phyloP scores from a whole-genome alignment of 2,888 invertebrate genomes.

The Idaea straminata region DNA sequence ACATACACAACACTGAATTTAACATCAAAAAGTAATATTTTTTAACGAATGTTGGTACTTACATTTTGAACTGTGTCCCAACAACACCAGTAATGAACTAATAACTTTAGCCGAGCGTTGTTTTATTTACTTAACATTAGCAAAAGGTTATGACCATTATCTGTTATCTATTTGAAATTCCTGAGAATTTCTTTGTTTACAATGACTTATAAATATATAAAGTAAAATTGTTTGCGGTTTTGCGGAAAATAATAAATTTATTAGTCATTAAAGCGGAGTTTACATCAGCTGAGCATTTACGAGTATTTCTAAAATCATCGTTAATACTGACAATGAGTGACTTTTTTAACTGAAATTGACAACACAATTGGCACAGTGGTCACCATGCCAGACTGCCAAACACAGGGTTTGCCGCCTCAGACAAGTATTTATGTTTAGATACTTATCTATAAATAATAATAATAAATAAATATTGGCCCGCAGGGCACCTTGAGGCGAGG shows the following conservation, averaged over 20 bases:
- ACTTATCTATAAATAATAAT: too few relatives aligned
- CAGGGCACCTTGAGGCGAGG: too few relatives aligned
- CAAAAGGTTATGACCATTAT: slow-evolving; percentile 33
- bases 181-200: slow-evolving; percentile 17
- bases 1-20: too few relatives aligned
- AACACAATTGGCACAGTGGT: too few relatives aligned
- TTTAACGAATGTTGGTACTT: slow-evolving; percentile 13
- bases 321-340: too few relatives aligned
- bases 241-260: not conserved
- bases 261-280: not conserved
- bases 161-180: slow-evolving; percentile 23
- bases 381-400: too few relatives aligned
- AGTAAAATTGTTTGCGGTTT: not conserved
- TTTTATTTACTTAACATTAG: slow-evolving; percentile 21
- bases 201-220: not conserved
- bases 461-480: too few relatives aligned
- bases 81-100: slow-evolving; percentile 25
- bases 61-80: slow-evolving; percentile 16
- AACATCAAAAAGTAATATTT: not conserved
- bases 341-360: too few relatives aligned
- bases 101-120: slow-evolving; percentile 15
- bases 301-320: too few relatives aligned
- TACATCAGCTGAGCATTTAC: too few relatives aligned
- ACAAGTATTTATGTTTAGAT: too few relatives aligned
- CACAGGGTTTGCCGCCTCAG: too few relatives aligned